These are phyloP conservation scores for Oscheius sp. DNA, from an alignment of 2,888 invertebrate species.

Conservation along the genomic window DNA sequence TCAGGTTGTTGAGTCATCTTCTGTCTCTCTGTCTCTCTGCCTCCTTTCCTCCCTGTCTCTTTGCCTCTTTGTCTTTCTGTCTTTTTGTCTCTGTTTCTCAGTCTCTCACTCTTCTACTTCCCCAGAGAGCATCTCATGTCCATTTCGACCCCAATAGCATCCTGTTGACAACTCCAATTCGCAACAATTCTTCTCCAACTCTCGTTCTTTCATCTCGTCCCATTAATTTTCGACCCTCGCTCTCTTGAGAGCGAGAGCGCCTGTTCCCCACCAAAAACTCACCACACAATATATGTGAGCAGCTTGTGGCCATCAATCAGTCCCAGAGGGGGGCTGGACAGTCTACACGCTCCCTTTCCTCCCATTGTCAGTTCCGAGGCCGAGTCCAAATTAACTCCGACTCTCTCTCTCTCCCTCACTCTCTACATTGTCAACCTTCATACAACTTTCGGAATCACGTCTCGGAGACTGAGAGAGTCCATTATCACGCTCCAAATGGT, in stretches of 20 bases:
- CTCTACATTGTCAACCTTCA: background rate
- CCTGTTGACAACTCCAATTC: background rate
- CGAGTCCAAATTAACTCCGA: slow-evolving; percentile 25
- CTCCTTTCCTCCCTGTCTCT: background rate
- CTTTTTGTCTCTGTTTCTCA: background rate
- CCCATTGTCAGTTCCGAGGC: slow-evolving; percentile 16
- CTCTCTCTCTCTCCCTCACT: slow-evolving; percentile 13
- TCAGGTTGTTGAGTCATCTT: background rate
- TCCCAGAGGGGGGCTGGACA: background rate
- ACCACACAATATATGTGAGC: slow-evolving; percentile 4
- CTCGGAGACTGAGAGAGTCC: background rate
- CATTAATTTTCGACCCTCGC: no score
- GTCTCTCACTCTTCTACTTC: background rate
- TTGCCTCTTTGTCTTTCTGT: background rate
- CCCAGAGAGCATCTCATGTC: background rate
- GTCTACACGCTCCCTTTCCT: slow-evolving; percentile 27
- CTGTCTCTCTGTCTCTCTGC: background rate
- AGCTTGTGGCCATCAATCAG: slow-evolving; percentile 31
- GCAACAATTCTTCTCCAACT: slow-evolving; percentile 8
- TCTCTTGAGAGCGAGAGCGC: background rate
- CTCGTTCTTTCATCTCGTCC: background rate
- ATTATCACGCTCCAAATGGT: slow-evolving; percentile 23
- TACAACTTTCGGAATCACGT: slow-evolving; percentile 6
- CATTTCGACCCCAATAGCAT: background rate
- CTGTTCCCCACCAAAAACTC: background rate